Evolutionary conservation across 2,888 invertebrate genomes (phyloP).

Genomic region (Drosophila seclusa): DNA sequence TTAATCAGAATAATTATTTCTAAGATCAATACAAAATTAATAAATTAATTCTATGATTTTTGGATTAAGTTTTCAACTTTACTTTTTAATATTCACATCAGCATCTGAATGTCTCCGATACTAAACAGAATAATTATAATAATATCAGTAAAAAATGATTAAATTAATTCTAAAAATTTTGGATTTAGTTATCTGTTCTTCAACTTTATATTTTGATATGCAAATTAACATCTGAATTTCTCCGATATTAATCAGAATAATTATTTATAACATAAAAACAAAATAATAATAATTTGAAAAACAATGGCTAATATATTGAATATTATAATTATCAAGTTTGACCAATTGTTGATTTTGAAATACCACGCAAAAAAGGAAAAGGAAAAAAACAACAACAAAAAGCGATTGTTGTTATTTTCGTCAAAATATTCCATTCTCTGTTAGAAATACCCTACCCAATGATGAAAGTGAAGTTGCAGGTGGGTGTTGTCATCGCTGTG

Average conservation of each 20-base stretch:
- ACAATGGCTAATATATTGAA: background rate
- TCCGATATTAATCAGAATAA: background rate
- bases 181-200: background rate
- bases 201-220: background rate
- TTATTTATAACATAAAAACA: background rate
- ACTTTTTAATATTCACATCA: no score
- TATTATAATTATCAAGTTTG: background rate
- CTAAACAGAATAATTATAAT: no score
- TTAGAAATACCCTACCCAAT: background rate
- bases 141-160: no score
- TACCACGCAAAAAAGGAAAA: background rate
- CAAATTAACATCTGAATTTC: background rate
- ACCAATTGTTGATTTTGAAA: background rate
- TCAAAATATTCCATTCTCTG: background rate
- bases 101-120: no score
- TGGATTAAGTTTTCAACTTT: no score
- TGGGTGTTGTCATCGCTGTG: constrained; percentile 41
- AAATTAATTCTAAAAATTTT: background rate
- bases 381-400: background rate
- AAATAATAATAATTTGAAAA: background rate
- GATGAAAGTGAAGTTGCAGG: constrained; percentile 65
- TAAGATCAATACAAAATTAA: background rate
- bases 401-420: background rate
- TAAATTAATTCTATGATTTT: background rate
- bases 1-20: background rate